Base-by-base conservation (phyloP, 2,888 invertebrate species). In the Heliconius sara region DNA sequence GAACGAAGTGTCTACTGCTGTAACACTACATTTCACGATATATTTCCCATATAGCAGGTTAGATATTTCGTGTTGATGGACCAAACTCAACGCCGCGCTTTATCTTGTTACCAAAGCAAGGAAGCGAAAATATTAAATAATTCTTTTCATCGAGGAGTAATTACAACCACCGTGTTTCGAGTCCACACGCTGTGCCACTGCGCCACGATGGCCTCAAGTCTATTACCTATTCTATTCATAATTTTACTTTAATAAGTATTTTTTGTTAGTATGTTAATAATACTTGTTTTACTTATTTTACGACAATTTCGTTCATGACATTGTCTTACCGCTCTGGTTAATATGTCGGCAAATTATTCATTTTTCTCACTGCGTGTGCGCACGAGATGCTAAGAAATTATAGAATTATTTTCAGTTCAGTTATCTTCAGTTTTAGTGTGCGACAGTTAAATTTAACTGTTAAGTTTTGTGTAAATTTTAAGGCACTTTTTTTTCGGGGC, bases 261-360 rank as follows among this genome's bases (percentile, higher is more conserved):
- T 47, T 52, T 12, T 22, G 30, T 6, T 22, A 27, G 43, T 0
- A 30, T 22, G 52, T 16, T 52, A 71, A 72, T n/a, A 27, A 52
- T 22, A 52, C 19, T n/a, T 60, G 10, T 60, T 19, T 1, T 27
- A 27, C 27, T 34, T 43, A 70, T 73, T 78, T 76, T 66, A 43
- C 57, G 68, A 60, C 68, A 67, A 27, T 68, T 78, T 57, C 57
- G 74, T 74, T 74, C 78, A 63, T 77, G 68, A 73, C 68, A 66
- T 74, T 67, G 60, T 76, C n/a, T 57, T 75, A 75, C 27, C n/a
- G 74, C 78, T 79, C 74, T 79, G 63, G 67, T 75, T 75, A 16
- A 12, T 34, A 67, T 34, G 39, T 43, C 74, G 74, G 43, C 68
- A 34, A 68, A 68, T 68, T 75, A 75, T 75, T 79, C 30, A 67